Conservation (phyloP, 2,888 invertebrate genomes). For the Parnassius apollo region DNA sequence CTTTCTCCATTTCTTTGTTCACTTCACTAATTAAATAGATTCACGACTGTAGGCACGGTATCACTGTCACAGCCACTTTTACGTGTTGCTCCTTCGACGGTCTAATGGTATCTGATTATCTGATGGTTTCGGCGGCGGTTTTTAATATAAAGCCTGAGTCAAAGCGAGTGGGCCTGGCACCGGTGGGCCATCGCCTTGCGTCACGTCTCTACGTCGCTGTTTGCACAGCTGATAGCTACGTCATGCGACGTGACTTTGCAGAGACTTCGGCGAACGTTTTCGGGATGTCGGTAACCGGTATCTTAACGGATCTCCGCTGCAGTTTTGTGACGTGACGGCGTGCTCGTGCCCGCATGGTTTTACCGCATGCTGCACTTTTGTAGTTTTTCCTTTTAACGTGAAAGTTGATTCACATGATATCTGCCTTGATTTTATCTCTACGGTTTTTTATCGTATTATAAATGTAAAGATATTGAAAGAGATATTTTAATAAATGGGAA, state of each 20-base stretch:
- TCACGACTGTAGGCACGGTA: constrained; percentile 30
- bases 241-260: constrained; percentile 16
- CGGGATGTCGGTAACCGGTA: constrained; percentile 17
- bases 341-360: neutral
- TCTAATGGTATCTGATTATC: constrained; percentile 60
- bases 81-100: constrained; percentile 60
- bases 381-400: neutral
- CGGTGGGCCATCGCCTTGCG: constrained; percentile 50
- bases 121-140: constrained; percentile 50
- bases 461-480: no score
- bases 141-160: constrained; percentile 67
- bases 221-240: constrained; percentile 45
- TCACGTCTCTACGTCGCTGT: constrained; percentile 36
- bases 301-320: constrained; percentile 18
- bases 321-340: neutral
- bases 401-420: constrained; percentile 5
- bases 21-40: constrained; percentile 36
- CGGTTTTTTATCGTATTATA: neutral
- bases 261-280: constrained; percentile 23
- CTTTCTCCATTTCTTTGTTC: constrained; percentile 53
- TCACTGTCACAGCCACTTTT: constrained; percentile 31
- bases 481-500: neutral
- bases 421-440: neutral
- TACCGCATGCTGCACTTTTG: constrained; percentile 1
- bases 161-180: constrained; percentile 40